Conservation (phyloP, 1,140 invertebrate genomes). For the Caenorhabditis latens region DNA sequence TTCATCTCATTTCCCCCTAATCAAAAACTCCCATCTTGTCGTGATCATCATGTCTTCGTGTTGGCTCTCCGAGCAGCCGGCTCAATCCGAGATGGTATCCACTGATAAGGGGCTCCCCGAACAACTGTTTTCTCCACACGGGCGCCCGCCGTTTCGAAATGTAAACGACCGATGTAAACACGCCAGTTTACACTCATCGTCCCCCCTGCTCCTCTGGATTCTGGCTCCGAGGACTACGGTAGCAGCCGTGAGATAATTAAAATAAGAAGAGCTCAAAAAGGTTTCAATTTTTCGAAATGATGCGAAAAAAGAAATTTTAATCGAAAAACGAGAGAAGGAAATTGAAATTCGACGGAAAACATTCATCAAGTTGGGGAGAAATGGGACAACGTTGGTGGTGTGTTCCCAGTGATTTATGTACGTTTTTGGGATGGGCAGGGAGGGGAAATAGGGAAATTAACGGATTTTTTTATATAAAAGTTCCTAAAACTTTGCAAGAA, state of each 20-base stretch:
- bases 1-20: background rate
- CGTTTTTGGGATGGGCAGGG: no score
- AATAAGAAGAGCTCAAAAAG: no score
- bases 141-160: background rate
- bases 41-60: background rate
- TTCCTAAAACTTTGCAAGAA: no score
- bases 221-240: background rate
- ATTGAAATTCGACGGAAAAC: background rate
- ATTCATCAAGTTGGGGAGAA: background rate
- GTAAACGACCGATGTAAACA: slow-evolving; percentile 37
- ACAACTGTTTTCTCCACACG: background rate
- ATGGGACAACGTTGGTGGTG: background rate
- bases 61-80: background rate
- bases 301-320: background rate
- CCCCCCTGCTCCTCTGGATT: background rate
- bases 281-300: no score
- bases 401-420: no score
- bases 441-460: background rate
- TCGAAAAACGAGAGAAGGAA: background rate
- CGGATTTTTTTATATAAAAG: no score
- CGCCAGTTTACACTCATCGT: background rate
- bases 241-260: no score
- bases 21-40: slow-evolving; percentile 2
- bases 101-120: background rate
- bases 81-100: background rate